phyloP scores from a whole-genome alignment of 2,888 invertebrate genomes.

The Ctenicera cuprea region DNA sequence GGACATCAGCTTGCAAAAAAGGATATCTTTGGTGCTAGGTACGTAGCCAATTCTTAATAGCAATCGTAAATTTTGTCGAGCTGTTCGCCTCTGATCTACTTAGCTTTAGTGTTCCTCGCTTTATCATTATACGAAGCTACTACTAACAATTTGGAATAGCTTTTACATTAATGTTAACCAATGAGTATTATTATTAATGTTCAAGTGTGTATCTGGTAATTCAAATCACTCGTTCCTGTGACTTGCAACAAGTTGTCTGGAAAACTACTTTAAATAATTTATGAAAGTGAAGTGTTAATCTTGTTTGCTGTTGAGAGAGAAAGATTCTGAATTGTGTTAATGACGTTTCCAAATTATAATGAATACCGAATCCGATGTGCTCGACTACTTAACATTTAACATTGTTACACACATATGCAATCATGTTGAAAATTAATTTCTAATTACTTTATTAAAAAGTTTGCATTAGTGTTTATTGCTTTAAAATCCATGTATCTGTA shows the following conservation, averaged over 20 bases:
- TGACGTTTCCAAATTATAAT: too few relatives aligned
- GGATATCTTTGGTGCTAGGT: constrained; percentile 99
- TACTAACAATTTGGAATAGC: too few relatives aligned
- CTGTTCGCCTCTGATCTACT: too few relatives aligned
- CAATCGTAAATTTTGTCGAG: neutral
- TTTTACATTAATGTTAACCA: neutral
- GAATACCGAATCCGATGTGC: too few relatives aligned
- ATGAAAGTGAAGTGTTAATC: neutral
- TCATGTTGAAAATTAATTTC: too few relatives aligned
- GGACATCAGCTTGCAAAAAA: constrained; percentile 97
- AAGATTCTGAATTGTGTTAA: neutral
- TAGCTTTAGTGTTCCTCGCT: too few relatives aligned
- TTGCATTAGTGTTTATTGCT: too few relatives aligned
- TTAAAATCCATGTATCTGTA: too few relatives aligned
- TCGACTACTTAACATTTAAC: too few relatives aligned
- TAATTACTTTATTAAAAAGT: too few relatives aligned
- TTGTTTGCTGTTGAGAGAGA: neutral
- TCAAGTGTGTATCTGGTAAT: neutral
- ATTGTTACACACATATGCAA: too few relatives aligned
- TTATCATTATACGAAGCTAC: too few relatives aligned
- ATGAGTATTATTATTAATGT: neutral
- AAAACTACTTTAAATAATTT: constrained; percentile 1
- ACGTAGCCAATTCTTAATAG: constrained; percentile 56
- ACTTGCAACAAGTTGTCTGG: neutral
- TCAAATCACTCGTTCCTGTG: neutral